Conservation (phyloP, 1,140 invertebrate species). For the Helicoverpa zea region DNA sequence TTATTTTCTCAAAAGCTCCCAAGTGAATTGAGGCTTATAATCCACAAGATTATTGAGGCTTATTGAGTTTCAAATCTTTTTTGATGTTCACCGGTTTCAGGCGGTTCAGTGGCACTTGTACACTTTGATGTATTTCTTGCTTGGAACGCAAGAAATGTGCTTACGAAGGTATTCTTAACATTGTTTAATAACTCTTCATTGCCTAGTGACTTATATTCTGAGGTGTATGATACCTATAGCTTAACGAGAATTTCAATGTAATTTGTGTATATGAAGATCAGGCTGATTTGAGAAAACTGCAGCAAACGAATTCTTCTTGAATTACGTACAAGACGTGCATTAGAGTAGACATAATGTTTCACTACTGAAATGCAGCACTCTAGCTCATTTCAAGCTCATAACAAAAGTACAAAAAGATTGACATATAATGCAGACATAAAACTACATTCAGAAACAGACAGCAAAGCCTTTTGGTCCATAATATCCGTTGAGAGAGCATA, state of each 20-base stretch:
- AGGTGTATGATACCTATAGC: too few species aligned
- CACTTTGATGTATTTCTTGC: background rate
- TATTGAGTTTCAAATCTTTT: constrained; percentile 20
- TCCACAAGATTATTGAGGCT: background rate
- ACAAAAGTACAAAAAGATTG: too few species aligned
- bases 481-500: constrained; percentile 23
- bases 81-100: constrained; percentile 21
- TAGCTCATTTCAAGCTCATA: too few species aligned
- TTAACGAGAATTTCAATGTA: too few species aligned
- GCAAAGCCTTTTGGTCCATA: constrained; percentile 3
- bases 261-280: too few species aligned
- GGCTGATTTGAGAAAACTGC: too few species aligned
- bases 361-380: too few species aligned
- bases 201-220: background rate
- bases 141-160: background rate
- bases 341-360: too few species aligned
- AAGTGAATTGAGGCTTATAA: constrained; percentile 5
- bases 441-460: constrained; percentile 3
- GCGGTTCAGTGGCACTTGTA: background rate
- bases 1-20: background rate
- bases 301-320: too few species aligned
- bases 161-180: background rate
- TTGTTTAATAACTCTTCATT: background rate
- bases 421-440: background rate
- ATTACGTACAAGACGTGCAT: too few species aligned